A percentile compares a stretch with the other conserved stretches of the same genome.
These are phyloP conservation scores for Glareola pratincola DNA, from an alignment of 2,113 vertebrate species.

Conservation along the genomic window DNA sequence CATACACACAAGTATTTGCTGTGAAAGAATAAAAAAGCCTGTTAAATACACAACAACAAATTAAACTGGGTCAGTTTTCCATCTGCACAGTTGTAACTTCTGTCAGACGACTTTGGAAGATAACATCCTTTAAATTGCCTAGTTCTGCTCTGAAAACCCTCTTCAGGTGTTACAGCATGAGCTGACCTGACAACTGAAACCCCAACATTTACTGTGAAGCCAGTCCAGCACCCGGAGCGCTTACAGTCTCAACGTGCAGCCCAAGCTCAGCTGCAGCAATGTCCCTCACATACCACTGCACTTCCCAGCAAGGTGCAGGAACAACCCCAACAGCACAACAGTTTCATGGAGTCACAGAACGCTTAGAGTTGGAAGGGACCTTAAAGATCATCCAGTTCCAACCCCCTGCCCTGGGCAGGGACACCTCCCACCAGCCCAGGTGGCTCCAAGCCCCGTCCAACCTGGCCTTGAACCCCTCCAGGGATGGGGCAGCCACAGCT, in stretches of 20 bases:
- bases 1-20: background rate
- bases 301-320: background rate
- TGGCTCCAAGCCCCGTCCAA: background rate
- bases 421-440: background rate
- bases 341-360: background rate
- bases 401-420: background rate
- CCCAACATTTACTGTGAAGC: too few relatives aligned
- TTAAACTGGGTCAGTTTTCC: background rate
- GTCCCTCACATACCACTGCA: accelerated
- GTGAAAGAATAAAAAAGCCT: background rate
- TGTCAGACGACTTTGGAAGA: background rate
- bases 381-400: background rate
- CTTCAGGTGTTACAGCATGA: accelerated
- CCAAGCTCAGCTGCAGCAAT: background rate
- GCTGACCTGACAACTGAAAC: background rate
- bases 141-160: background rate
- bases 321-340: background rate
- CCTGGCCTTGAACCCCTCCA: background rate
- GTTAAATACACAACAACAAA: accelerated
- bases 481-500: background rate
- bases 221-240: background rate
- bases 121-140: background rate
- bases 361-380: background rate
- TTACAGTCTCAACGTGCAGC: accelerated
- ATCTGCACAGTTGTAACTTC: background rate